Evolutionary conservation across 1,140 invertebrate species (phyloP), one percentile per base, ranked within the genome.

Genomic region (Maconellicoccus hirsutus): DNA sequence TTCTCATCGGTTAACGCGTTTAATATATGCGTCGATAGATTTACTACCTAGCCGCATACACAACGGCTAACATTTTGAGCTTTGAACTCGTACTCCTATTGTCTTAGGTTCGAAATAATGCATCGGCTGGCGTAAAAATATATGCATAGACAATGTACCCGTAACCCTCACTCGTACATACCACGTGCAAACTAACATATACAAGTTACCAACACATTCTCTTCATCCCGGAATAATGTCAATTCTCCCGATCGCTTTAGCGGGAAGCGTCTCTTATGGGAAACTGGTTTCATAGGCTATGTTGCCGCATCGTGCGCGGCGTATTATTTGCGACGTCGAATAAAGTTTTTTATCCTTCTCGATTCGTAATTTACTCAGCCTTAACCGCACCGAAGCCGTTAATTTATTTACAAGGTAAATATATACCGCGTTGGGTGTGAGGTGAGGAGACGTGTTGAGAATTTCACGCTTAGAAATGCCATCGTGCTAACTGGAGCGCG

Each of bases 381-480:
- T 38, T 38, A 38, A 38, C 33, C 33, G 16, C 16, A 33, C 29
- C 12, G n/a, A 52, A 52, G 42, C 42, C 42, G 42, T 52, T 52
- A 52, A 52, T 52, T 52, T 52, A 52, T 52, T 52, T 52, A 52
- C 42, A 52, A 52, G 42, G 42, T 52, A 52, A 52, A 52, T n/a
- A n/a, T n/a, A n/a, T 52, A 52, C 42, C 42, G n/a, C 42, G 42
- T 52, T 33, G n/a, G n/a, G 42, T 16, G 42, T 14, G n/a, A 52
- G 42, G 42, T 52, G 42, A 52, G 42, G 42, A 16, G n/a, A 16
- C 42, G 16, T 16, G 42, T 19, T 3, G 16, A 33, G 29, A 33
- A 33, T 33, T 33, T 33, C 29, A 14, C 42, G n/a, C 42, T 33
- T 52, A 3, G 12, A 52, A 52, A 52, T 52, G 42, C 42, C 42